Evolutionary conservation across 2,888 invertebrate genomes (phyloP).

Genomic region (Sclerodermus sp.): DNA sequence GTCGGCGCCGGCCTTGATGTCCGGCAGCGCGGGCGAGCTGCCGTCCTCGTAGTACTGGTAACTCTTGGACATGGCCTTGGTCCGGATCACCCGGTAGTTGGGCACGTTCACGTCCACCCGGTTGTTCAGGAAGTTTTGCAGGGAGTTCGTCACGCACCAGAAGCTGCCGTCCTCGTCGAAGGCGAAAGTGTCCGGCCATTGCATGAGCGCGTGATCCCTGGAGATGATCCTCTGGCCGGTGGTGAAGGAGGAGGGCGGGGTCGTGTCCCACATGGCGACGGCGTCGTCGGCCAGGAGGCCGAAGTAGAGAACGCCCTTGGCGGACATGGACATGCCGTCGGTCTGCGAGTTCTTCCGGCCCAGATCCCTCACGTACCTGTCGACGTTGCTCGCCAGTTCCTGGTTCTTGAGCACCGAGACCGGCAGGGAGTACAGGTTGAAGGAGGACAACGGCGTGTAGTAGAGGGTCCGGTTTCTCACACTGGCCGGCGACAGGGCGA

Average conservation of each 20-base stretch:
- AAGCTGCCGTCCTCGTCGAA: slow-evolving; percentile 69
- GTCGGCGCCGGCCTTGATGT: slow-evolving; percentile 32
- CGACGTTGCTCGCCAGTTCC: slow-evolving; percentile 42
- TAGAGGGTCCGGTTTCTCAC: slow-evolving; percentile 59
- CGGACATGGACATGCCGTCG: slow-evolving; percentile 77
- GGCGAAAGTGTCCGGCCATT: slow-evolving; percentile 74
- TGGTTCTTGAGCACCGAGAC: slow-evolving; percentile 66
- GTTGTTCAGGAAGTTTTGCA: slow-evolving; percentile 68
- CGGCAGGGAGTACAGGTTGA: slow-evolving; percentile 68
- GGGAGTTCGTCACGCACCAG: slow-evolving; percentile 69
- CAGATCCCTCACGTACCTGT: slow-evolving; percentile 61
- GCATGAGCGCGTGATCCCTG: slow-evolving; percentile 68
- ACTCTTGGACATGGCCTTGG: slow-evolving; percentile 65
- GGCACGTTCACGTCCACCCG: slow-evolving; percentile 63
- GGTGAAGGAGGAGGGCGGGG: slow-evolving; percentile 59
- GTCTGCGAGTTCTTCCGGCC: slow-evolving; percentile 70
- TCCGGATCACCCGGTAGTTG: slow-evolving; percentile 67
- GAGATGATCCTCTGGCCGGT: slow-evolving; percentile 68
- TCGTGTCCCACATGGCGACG: slow-evolving; percentile 72
- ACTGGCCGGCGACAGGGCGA: slow-evolving; percentile 67
- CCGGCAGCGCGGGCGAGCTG: slow-evolving; percentile 37
- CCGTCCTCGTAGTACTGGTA: slow-evolving; percentile 62
- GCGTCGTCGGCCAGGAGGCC: slow-evolving; percentile 71
- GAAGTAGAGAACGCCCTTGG: slow-evolving; percentile 69
- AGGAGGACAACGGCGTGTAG: slow-evolving; percentile 71